phyloP scores from a whole-genome alignment of 2,888 invertebrate genomes.

The Ditula angustiorana region DNA sequence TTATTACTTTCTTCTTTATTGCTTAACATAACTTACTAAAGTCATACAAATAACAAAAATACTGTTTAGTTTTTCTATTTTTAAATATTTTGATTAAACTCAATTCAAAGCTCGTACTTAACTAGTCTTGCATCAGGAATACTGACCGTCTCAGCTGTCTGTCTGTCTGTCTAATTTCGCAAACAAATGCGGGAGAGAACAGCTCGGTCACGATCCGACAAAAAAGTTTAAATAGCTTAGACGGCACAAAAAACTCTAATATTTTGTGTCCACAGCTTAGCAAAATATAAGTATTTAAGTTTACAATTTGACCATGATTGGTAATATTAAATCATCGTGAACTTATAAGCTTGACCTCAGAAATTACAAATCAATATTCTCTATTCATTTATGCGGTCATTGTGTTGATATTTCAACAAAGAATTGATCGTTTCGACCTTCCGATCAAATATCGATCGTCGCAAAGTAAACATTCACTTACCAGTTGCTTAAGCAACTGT shows the following conservation, averaged over 20 bases:
- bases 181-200: conserved; percentile 27
- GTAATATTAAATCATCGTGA: background rate
- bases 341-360: background rate
- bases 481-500: conserved; percentile 16
- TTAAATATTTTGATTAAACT: background rate
- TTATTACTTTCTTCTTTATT: no score
- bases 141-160: conserved; percentile 10
- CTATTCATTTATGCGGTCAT: conserved; percentile 19
- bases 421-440: conserved; percentile 36
- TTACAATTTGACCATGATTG: background rate
- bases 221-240: background rate
- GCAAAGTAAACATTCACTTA: conserved; percentile 32
- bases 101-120: background rate
- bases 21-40: background rate
- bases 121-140: conserved; percentile 3
- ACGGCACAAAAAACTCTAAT: background rate
- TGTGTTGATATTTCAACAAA: conserved; percentile 28
- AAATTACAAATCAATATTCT: conserved; percentile 9
- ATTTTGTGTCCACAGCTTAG: no score
- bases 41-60: background rate
- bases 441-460: conserved; percentile 28
- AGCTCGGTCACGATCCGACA: conserved; percentile 17
- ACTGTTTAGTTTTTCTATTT: background rate
- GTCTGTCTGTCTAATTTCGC: conserved; percentile 25
- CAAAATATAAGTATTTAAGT: no score